A percentile compares a stretch with the other conserved stretches of the same genome.
Conservation (phyloP, 2,888 invertebrate genomes). For the Amphimallon solstitiale region DNA sequence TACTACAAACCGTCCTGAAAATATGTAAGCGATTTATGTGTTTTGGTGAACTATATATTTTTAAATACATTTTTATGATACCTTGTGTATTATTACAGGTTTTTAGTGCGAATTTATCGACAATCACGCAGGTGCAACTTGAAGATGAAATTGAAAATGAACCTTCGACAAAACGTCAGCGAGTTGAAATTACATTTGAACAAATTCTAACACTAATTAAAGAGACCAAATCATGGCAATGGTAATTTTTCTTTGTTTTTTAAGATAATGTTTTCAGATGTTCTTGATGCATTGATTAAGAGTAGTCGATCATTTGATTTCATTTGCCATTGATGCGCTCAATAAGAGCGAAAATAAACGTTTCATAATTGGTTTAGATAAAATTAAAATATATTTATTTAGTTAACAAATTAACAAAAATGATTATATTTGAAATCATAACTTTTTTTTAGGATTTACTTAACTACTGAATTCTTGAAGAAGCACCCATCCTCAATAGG, state of each 20-base stretch:
- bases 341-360: too few relatives aligned
- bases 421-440: too few relatives aligned
- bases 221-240: constrained; percentile 60
- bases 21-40: too few relatives aligned
- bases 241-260: constrained; percentile 49
- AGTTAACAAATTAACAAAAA: background rate
- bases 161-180: constrained; percentile 53
- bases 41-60: too few relatives aligned
- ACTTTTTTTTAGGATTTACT: constrained; percentile 59
- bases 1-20: too few relatives aligned
- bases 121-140: constrained; percentile 34
- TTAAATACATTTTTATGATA: too few relatives aligned
- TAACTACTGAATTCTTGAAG: constrained; percentile 58
- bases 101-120: constrained; percentile 25
- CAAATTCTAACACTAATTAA: constrained; percentile 55
- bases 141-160: constrained; percentile 20
- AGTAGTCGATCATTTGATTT: too few relatives aligned
- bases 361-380: too few relatives aligned
- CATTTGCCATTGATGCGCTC: too few relatives aligned
- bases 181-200: constrained; percentile 50
- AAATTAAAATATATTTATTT: background rate
- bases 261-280: too few relatives aligned
- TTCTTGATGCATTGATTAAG: too few relatives aligned
- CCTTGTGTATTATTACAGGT: constrained; percentile 40
- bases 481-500: constrained; percentile 61